Evolutionary conservation across 1,140 invertebrate species (phyloP).

Genomic region (Chelonus insularis): DNA sequence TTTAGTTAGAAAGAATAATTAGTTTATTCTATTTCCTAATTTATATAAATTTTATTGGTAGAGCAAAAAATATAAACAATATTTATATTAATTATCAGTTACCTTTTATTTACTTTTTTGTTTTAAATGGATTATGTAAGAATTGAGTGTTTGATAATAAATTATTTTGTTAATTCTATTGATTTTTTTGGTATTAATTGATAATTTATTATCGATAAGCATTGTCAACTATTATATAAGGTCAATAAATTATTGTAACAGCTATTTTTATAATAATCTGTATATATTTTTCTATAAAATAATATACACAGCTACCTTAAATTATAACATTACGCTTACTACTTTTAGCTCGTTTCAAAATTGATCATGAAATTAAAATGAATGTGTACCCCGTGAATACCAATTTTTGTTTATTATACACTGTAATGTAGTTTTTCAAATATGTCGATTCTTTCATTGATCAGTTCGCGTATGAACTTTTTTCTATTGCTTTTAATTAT

Average conservation of each 20-base stretch:
- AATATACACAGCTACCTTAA: conserved; percentile 54
- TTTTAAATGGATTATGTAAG: too few relatives aligned
- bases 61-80: conserved; percentile 16
- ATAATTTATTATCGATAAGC: too few relatives aligned
- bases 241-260: not conserved
- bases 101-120: too few relatives aligned
- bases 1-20: conserved; percentile 47
- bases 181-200: too few relatives aligned
- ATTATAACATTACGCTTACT: conserved; percentile 33
- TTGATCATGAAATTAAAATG: conserved; percentile 7
- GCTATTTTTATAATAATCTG: conserved; percentile 42
- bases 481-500: too few relatives aligned
- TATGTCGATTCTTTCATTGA: not conserved
- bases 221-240: too few relatives aligned
- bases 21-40: not conserved
- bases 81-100: too few relatives aligned
- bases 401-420: not conserved
- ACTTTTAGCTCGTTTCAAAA: conserved; percentile 13
- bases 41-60: conserved; percentile 12
- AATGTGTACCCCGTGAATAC: not conserved
- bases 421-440: not conserved
- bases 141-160: too few relatives aligned
- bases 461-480: too few relatives aligned
- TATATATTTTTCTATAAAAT: conserved; percentile 55
- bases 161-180: too few relatives aligned